Conservation (phyloP, 2,113 vertebrate genomes). For the Protomyctophum bolini region DNA sequence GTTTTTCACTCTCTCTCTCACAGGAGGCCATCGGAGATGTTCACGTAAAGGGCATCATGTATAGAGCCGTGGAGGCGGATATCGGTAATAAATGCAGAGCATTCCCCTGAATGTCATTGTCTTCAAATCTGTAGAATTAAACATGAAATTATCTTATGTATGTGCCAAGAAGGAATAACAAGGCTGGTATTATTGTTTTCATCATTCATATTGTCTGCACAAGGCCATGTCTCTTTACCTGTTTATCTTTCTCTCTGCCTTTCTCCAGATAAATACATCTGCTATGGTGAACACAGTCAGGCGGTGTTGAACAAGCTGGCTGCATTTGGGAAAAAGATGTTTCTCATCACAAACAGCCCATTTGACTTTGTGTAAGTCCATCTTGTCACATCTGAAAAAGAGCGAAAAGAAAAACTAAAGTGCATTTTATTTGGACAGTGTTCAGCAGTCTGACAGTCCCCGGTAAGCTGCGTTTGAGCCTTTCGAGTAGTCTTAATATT, state of each 20-base stretch:
- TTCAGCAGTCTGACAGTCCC: too few relatives aligned
- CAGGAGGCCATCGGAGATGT: slow-evolving; percentile 96
- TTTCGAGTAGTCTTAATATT: not conserved
- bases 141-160: not conserved
- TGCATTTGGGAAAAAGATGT: slow-evolving; percentile 95
- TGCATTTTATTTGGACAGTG: too few relatives aligned
- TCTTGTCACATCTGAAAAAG: not conserved
- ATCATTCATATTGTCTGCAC: slow-evolving; percentile 3
- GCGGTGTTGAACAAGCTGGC: slow-evolving; percentile 92
- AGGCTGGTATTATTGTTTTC: slow-evolving; percentile 16
- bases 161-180: slow-evolving; percentile 14
- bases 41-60: slow-evolving; percentile 96
- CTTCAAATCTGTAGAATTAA: slow-evolving; percentile 11
- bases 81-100: slow-evolving; percentile 81
- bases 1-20: slow-evolving; percentile 53
- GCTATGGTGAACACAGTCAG: slow-evolving; percentile 92
- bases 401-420: not conserved
- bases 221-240: slow-evolving; percentile 3
- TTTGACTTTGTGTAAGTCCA: slow-evolving; percentile 96
- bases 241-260: not conserved
- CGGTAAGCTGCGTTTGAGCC: slow-evolving; percentile 7
- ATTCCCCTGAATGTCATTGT: slow-evolving; percentile 25
- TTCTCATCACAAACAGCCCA: slow-evolving; percentile 98
- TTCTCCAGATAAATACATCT: slow-evolving; percentile 90
- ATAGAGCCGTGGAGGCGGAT: slow-evolving; percentile 93